Base-by-base conservation (phyloP, 2,797 vertebrate genomes). In the Bradypodion pumilum region DNA sequence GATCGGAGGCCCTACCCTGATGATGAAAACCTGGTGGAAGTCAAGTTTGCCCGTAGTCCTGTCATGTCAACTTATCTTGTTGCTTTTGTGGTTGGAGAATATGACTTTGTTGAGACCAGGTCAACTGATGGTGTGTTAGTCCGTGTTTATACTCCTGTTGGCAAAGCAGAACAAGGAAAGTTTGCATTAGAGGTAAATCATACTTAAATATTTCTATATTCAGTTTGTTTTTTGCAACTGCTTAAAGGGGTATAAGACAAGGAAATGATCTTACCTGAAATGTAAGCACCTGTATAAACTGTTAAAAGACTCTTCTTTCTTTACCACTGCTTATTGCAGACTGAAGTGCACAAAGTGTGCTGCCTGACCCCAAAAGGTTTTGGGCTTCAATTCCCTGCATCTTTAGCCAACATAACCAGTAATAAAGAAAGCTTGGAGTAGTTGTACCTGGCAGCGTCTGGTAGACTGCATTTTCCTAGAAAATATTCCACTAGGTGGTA, bases 51-150 rank as follows among this genome's bases (percentile, higher is more conserved):
- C 85, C 97, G 97, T 79, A 98, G 98, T 0, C 98, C 98, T 74
- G 94, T 98, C 86, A 99, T 99, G 98, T 99, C 98, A 81, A 99
- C 98, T 0, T 99, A 99, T 92, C 96, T 99, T 10, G 98, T 99
- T 88, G 98, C 98, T 5, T 99, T 99, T 82, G 98, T 99, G 94
- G 98, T 99, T 69, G 98, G 98, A 80, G 98, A 99, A 92, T 99
- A 99, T 16, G 98, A 99, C 95, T 98, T 96, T 73, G 98, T 99
- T 91, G 98, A 99, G 95, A 97, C 97, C 90, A 96, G 97, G 78
- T 99, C 98, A 9, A 96, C 97, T 1, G 98, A 99, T 19, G 98
- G 98, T 0, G 87, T 99, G 49, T 95, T 95, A 32, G 98, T 99
- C 72, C 97, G 98, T 27, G 98, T 99, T 91, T 99, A 99, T 93